Conservation (phyloP, 2,797 vertebrate species). For the Notamacropus eugenii region DNA sequence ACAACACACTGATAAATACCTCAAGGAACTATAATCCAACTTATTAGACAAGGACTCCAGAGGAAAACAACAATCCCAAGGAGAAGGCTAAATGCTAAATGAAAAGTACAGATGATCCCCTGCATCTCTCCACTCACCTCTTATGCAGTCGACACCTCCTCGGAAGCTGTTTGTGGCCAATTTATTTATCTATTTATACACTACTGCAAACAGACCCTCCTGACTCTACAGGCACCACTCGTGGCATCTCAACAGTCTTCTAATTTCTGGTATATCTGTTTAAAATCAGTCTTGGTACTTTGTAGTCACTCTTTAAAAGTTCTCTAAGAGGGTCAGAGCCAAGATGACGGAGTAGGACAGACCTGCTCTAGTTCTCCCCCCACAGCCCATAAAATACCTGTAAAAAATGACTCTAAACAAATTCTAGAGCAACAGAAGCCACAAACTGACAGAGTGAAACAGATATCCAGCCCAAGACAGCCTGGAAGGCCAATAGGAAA, state of each 20-base stretch:
- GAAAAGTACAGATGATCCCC: not conserved
- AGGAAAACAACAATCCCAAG: not conserved
- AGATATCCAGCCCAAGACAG: no score
- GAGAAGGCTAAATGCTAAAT: not conserved
- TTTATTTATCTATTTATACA: not conserved
- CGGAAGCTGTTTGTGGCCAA: not conserved
- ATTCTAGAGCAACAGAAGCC: no score
- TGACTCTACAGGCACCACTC: not conserved
- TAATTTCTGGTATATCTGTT: not conserved
- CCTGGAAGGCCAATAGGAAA: no score
- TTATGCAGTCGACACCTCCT: not conserved
- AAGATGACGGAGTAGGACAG: no score
- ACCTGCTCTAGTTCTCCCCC: no score
- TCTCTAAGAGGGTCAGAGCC: not conserved
- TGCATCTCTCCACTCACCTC: not conserved
- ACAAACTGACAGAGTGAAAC: no score
- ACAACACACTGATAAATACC: not conserved
- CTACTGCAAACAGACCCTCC: not conserved
- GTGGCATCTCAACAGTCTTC: not conserved
- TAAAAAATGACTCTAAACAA: no score
- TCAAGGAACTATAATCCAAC: not conserved
- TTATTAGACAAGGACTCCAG: not conserved
- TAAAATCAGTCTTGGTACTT: not conserved
- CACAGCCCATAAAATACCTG: no score
- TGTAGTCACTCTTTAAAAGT: not conserved